Percentiles rank a stretch among this genome's conserved stretches.
phyloP scores from a whole-genome alignment of 2,888 invertebrate genomes.

The Zaprionus obscuricornis region DNA sequence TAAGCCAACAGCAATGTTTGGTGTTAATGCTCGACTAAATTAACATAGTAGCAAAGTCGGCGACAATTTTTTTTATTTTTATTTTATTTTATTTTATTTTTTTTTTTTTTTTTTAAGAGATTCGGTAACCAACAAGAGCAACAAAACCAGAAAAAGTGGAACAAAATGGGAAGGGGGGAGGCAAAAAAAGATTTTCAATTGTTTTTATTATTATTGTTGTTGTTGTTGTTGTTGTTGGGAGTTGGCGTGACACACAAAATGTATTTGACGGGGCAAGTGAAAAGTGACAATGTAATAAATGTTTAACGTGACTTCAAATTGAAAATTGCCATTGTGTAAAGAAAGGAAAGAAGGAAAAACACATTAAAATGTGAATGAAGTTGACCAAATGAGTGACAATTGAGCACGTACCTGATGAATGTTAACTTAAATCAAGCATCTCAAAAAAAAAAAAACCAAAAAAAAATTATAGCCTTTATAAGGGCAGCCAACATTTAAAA shows the following conservation, averaged over 20 bases:
- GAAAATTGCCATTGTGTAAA: conserved; percentile 52
- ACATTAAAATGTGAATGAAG: too few species aligned
- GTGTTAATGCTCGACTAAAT: conserved; percentile 43
- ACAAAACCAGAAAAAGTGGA: conserved; percentile 43
- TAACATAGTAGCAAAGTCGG: conserved; percentile 46
- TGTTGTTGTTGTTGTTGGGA: background rate
- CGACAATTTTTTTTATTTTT: conserved; percentile 61
- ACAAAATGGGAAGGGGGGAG: conserved; percentile 38
- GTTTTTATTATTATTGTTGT: conserved; percentile 15
- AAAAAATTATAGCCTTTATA: too few species aligned
- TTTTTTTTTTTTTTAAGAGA: too few species aligned
- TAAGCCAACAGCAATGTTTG: conserved; percentile 37
- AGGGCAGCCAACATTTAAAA: too few species aligned
- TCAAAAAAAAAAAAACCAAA: too few species aligned
- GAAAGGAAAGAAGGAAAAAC: background rate
- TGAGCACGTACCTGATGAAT: conserved; percentile 21
- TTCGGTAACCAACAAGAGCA: conserved; percentile 45
- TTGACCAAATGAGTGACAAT: conserved; percentile 17
- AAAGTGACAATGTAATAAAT: conserved; percentile 60
- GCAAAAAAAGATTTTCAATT: conserved; percentile 12
- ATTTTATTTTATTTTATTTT: too few species aligned
- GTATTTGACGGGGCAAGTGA: conserved; percentile 36
- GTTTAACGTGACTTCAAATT: conserved; percentile 61
- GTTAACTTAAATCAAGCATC: too few species aligned
- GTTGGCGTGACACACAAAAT: conserved; percentile 32